A percentile compares a stretch with the other conserved stretches of the same genome.
These are phyloP conservation scores for Sebastiscus tertius DNA, from an alignment of 2,797 vertebrate species.

Conservation along the genomic window DNA sequence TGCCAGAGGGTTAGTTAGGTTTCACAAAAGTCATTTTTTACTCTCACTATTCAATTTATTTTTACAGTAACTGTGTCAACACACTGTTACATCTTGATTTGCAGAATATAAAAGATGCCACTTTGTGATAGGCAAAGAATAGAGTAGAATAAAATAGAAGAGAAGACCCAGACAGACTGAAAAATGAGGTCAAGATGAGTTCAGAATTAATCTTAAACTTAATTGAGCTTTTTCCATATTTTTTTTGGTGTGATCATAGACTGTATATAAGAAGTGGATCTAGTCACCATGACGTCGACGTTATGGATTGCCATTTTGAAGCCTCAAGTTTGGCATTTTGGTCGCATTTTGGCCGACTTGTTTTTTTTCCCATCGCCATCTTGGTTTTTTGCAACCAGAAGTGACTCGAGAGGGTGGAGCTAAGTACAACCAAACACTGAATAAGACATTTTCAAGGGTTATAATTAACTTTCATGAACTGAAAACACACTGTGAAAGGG, in stretches of 20 bases:
- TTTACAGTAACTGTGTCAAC: slow-evolving; percentile 17
- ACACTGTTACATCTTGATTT: slow-evolving; percentile 22
- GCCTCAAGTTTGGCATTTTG: too few species aligned
- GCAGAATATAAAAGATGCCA: neutral
- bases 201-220: neutral
- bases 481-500: too few species aligned
- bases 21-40: slow-evolving; percentile 27
- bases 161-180: neutral
- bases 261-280: too few species aligned
- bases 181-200: neutral
- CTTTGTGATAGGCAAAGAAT: neutral
- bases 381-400: too few species aligned
- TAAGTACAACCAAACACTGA: too few species aligned
- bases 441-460: too few species aligned
- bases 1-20: slow-evolving; percentile 10
- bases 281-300: too few species aligned
- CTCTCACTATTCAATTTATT: slow-evolving; percentile 9
- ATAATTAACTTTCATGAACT: too few species aligned
- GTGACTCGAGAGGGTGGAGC: too few species aligned
- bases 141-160: neutral
- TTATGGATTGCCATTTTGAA: too few species aligned
- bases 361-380: too few species aligned
- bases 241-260: neutral
- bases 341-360: too few species aligned
- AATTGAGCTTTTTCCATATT: neutral